Percentiles rank a stretch among this genome's conserved stretches.
phyloP scores from a whole-genome alignment of 2,888 invertebrate genomes.

The Lasioglossum morio region DNA sequence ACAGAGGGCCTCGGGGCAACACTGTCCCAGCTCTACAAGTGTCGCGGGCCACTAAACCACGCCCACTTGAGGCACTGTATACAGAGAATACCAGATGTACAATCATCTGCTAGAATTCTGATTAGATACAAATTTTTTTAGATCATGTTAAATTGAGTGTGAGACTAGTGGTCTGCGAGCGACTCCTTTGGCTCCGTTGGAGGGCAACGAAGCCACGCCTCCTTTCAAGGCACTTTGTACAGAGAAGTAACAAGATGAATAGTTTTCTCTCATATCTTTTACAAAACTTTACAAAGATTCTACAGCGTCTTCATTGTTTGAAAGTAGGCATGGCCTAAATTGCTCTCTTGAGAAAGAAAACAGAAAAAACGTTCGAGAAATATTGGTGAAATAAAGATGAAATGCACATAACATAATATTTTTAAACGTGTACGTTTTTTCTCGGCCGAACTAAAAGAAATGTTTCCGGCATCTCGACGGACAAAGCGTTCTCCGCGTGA shows the following conservation, averaged over 20 bases:
- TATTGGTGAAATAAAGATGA: background rate
- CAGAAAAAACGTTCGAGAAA: background rate
- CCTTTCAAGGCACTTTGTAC: background rate
- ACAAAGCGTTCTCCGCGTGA: slow-evolving; percentile 1
- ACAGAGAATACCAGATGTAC: background rate
- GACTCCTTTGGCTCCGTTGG: too few species aligned
- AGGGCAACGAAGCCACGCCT: background rate
- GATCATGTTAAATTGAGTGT: background rate
- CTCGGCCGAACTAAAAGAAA: slow-evolving; percentile 25
- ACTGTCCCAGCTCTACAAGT: too few species aligned
- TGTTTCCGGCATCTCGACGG: slow-evolving; percentile 7
- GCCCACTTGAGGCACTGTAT: background rate
- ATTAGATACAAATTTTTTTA: background rate
- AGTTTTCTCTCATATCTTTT: background rate
- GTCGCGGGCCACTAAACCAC: background rate
- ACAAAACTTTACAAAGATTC: background rate
- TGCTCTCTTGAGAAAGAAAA: background rate
- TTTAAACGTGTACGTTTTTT: slow-evolving; percentile 38
- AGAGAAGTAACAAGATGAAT: background rate
- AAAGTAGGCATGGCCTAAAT: background rate
- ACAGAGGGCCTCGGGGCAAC: background rate
- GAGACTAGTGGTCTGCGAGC: background rate
- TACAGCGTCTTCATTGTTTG: background rate
- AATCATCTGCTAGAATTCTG: too few species aligned
- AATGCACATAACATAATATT: background rate